These are phyloP conservation scores for Choristoneura rosaceana DNA, from an alignment of 2,888 invertebrate species.

Conservation along the genomic window DNA sequence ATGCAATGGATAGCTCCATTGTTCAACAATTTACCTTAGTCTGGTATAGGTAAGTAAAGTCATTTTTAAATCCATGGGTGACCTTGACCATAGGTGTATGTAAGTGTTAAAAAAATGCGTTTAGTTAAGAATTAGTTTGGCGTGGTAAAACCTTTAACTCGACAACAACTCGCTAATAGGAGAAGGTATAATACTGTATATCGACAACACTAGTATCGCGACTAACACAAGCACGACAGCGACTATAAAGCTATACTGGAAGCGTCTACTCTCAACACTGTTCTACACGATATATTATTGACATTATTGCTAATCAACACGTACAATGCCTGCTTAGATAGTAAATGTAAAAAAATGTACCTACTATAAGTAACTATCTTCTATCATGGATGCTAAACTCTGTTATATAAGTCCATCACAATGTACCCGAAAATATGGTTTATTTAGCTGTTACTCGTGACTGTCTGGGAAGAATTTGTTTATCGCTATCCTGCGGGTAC, in stretches of 20 bases:
- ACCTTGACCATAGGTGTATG: too few species aligned
- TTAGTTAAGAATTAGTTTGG: not conserved
- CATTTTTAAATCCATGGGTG: too few species aligned
- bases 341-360: not conserved
- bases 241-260: conserved; percentile 70
- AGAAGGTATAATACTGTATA: conserved; percentile 79
- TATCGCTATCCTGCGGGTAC: too few species aligned
- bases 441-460: too few species aligned
- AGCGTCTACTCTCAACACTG: conserved; percentile 64
- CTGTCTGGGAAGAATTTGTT: too few species aligned
- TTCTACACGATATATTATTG: conserved; percentile 29
- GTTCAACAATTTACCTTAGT: too few species aligned
- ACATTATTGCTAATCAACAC: conserved; percentile 34
- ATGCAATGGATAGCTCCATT: too few species aligned
- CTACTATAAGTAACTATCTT: too few species aligned
- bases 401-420: too few species aligned
- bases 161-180: conserved; percentile 48
- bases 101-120: not conserved
- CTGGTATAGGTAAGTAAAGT: too few species aligned
- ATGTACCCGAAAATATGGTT: too few species aligned
- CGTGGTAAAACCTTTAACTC: conserved; percentile 21
- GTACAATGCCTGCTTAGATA: conserved; percentile 26
- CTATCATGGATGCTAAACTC: too few species aligned
- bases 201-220: conserved; percentile 53
- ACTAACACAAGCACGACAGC: conserved; percentile 51